These are phyloP conservation scores for Cottoperca gobio DNA, from an alignment of 2,797 vertebrate genomes.

Conservation along the genomic window DNA sequence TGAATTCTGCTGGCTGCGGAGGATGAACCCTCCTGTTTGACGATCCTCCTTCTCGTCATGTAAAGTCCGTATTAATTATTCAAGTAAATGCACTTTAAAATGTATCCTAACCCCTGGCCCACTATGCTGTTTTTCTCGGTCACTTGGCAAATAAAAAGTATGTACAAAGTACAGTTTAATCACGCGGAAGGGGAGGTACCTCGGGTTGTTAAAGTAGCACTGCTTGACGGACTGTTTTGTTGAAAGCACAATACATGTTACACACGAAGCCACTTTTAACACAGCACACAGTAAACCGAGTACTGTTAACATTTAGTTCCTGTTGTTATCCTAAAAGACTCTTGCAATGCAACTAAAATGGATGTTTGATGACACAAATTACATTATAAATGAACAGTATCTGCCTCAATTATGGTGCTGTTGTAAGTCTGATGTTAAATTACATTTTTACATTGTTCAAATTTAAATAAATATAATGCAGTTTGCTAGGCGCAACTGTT, in stretches of 20 bases:
- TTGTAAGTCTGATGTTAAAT: background rate
- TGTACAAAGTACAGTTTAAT: background rate
- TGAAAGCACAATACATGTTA: background rate
- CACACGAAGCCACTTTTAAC: constrained; percentile 39
- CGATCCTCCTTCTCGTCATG: constrained; percentile 54
- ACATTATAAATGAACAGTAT: background rate
- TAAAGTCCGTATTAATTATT: background rate
- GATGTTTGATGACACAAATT: background rate
- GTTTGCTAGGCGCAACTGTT: background rate
- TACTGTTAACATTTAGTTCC: background rate
- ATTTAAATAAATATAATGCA: background rate
- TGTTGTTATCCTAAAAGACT: background rate
- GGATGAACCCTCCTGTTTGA: background rate
- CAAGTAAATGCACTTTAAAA: accelerated
- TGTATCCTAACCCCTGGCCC: accelerated
- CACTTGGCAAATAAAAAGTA: background rate
- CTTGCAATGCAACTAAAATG: background rate
- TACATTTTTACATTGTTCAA: no score
- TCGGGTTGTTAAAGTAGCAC: constrained; percentile 32
- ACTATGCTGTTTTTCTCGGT: accelerated
- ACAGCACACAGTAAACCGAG: no score
- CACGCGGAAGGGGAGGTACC: accelerated
- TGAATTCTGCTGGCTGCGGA: background rate
- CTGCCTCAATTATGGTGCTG: background rate
- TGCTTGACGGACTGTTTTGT: accelerated